Evolutionary conservation across 2,888 invertebrate genomes (phyloP), one percentile per base, ranked within the genome.

Genomic region (Byasa hedistus): DNA sequence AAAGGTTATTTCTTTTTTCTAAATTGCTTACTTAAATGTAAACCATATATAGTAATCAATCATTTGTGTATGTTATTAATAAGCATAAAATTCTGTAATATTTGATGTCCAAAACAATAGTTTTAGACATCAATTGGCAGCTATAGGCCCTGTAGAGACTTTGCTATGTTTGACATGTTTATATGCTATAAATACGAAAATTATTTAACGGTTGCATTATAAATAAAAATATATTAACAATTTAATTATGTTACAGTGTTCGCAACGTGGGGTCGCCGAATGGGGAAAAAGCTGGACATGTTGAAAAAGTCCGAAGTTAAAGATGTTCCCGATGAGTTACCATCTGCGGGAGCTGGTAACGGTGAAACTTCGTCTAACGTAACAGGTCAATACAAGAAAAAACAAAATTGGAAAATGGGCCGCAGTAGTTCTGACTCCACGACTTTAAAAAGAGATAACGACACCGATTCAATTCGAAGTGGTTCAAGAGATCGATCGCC

Each of bases 281-380:
- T 96, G 95, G 95, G 96, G 71, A 95, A 94, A 75, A 96, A 95
- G 83, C 89, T 96, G 77, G 96, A 96, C 77, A 93, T 95, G 79
- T 91, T 96, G 69, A 94, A 95, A 73, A 94, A 95, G 73, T 86
- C 93, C 64, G 95, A 95, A 64, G 85, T 93, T 56, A 93, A 94
- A 83, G 94, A 95, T 79, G 82, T 87, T 44, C 81, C 91, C 51
- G 82, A 83, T 71, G 85, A 83, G 80, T 64, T 80, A 73, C 70
- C 85, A 77, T 69, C 82, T 17, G 76, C 79, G 68, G 85, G 86
- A 65, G 80, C 82, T 62, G 71, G 76, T 65, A 81, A 79, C 57
- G 85, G 85, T 66, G 82, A 85, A 59, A 85, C 90, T 61, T 79
- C 89, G 27, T 73, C 82, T 32, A 79, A 75, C 66, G 73, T 89